Conservation (phyloP, 1,140 invertebrate species). For the Drosophila persimilis region DNA sequence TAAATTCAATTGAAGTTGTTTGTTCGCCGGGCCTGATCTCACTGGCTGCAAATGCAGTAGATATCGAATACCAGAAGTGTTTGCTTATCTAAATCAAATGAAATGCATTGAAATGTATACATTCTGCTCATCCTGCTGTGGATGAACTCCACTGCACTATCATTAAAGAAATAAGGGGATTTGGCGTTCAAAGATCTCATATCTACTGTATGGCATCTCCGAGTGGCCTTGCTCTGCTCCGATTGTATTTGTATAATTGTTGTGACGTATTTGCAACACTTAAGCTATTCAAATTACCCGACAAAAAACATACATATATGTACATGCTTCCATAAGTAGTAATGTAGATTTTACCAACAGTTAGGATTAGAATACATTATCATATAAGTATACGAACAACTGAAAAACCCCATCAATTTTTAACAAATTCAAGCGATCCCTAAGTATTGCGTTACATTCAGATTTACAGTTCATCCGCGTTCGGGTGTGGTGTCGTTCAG, state of each 20-base stretch:
- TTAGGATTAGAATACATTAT: constrained; percentile 41
- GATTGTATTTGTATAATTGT: constrained; percentile 41
- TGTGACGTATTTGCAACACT: constrained; percentile 44
- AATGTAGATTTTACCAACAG: constrained; percentile 23
- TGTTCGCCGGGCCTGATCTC: constrained; percentile 37
- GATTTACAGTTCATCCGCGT: constrained; percentile 6
- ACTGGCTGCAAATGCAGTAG: constrained; percentile 17
- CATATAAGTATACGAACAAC: constrained; percentile 30
- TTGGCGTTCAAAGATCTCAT: constrained; percentile 27
- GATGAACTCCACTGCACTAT: not conserved
- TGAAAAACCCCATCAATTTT: constrained; percentile 42
- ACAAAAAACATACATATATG: constrained; percentile 15
- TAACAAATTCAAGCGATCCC: constrained; percentile 43
- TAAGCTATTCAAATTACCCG: constrained; percentile 15
- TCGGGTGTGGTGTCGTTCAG: constrained; percentile 8
- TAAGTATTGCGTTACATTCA: constrained; percentile 28
- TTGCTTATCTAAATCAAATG: constrained; percentile 40
- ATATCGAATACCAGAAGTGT: constrained; percentile 31
- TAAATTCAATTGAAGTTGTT: constrained; percentile 42
- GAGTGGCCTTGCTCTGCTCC: constrained; percentile 13
- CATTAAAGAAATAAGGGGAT: not conserved
- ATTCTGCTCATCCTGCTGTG: constrained; percentile 4
- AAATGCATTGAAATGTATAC: constrained; percentile 37
- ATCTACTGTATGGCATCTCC: constrained; percentile 1
- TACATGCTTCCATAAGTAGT: constrained; percentile 2